A percentile compares a stretch with the other conserved stretches of the same genome.
Conservation (phyloP, 2,888 invertebrate genomes). For the Hylaea fasciaria region DNA sequence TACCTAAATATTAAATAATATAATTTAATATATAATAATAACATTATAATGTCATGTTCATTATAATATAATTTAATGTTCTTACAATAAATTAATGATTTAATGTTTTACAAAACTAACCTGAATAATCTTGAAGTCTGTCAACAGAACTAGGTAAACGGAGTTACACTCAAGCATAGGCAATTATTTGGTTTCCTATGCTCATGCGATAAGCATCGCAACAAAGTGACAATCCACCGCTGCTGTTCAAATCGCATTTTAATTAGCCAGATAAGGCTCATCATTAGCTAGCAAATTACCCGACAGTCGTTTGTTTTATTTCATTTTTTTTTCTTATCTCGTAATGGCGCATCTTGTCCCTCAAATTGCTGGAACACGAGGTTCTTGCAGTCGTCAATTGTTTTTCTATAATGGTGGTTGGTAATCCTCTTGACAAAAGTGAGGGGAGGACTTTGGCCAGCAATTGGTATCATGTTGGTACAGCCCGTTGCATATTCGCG, state of each 20-base stretch:
- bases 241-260: conserved; percentile 81
- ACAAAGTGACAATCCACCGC: conserved; percentile 68
- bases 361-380: conserved; percentile 66
- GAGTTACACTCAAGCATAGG: background rate
- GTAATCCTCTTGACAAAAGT: no score
- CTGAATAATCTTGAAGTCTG: no score
- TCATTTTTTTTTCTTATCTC: conserved; percentile 75
- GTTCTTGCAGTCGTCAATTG: conserved; percentile 10
- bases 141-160: no score
- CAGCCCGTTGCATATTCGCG: no score
- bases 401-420: conserved; percentile 5
- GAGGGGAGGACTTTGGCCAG: no score
- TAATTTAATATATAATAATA: no score
- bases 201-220: conserved; percentile 64
- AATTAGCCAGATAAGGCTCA: conserved; percentile 78
- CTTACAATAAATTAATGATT: no score
- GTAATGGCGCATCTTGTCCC: conserved; percentile 73
- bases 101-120: no score
- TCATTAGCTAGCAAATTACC: conserved; percentile 81
- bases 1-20: no score
- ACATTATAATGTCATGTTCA: no score
- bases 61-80: no score
- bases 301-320: conserved; percentile 74
- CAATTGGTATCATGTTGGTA: no score
- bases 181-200: conserved; percentile 4